Conservation (phyloP, 2,113 vertebrate genomes). For the Vireo altiloquus region DNA sequence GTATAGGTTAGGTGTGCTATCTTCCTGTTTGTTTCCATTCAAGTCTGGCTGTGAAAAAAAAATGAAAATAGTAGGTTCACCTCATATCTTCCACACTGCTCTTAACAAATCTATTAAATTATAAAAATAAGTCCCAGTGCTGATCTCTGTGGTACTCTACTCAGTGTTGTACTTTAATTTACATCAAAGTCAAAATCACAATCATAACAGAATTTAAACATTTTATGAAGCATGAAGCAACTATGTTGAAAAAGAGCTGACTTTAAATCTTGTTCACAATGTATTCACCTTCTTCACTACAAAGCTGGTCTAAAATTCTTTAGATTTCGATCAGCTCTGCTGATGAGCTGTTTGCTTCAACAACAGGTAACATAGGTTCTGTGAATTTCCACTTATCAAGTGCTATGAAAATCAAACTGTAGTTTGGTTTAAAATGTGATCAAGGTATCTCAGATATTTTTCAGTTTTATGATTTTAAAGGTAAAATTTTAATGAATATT, state of each 20-base stretch:
- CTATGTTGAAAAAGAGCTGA: neutral
- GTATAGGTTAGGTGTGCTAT: neutral
- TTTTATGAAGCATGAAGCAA: neutral
- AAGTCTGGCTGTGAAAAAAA: neutral
- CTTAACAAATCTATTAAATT: neutral
- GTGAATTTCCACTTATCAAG: neutral
- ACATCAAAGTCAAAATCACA: neutral
- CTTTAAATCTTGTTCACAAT: neutral
- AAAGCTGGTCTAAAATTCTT: neutral
- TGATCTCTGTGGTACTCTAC: neutral
- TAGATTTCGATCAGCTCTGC: too few relatives aligned
- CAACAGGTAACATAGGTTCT: neutral
- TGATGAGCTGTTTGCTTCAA: neutral
- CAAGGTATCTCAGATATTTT: neutral
- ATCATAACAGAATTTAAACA: neutral
- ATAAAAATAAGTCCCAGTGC: neutral
- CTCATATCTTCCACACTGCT: neutral
- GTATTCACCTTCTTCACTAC: neutral
- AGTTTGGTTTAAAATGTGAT: neutral
- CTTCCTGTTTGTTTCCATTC: neutral
- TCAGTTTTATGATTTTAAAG: neutral
- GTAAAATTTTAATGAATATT: neutral
- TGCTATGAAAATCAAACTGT: neutral
- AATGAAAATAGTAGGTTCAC: neutral
- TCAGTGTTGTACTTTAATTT: neutral